Base-by-base conservation (phyloP, 2,888 invertebrate species). In the Cosmopolites sordidus region DNA sequence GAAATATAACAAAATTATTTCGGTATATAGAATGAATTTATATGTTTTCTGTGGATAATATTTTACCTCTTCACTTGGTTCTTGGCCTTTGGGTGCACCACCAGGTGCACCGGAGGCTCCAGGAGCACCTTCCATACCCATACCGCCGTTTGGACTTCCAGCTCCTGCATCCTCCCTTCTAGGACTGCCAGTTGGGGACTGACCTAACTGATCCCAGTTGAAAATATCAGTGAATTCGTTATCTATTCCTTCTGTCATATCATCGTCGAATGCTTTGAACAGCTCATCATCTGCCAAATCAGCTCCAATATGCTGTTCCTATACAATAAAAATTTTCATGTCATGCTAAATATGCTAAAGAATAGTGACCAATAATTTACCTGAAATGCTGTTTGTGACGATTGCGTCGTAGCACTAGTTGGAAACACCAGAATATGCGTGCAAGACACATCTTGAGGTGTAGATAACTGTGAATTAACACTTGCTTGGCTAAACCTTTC, bases 381-480 rank as follows among this genome's bases (percentile, higher is more conserved):
- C 41, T 72, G 71, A 73, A 86, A 86, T 49, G 85, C 82, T 42
- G 84, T 83, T 72, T 86, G 86, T 33, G 84, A 83, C 15, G 85
- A 86, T 82, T 92, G 92, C 54, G 94, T 92, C 51, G 92, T 92
- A 39, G 95, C 94, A 56, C 92, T 96, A 37, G 96, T 98, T 44
- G 98, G 98, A 77, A 99, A 98, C 63, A 98, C 98, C 64, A 99
- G 83, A 63, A 99, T 98, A 73, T 99, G 99, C 54, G 98, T 98
- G 73, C 92, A 92, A 51, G 94, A 91, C 59, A 95, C 92, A 76
- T 99, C 98, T 60, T 94, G 85, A 4, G 98, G 98, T 55, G 98
- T 98, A 64, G 92, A 91, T 66, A 98, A 79, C 62, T 90, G 89
- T 68, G 89, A 89, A 74, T 92, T 91, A 69, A 91, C 89, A 54